These are phyloP conservation scores for Microtus pennsylvanicus DNA, from an alignment of 2,113 vertebrate species.

Conservation along the genomic window DNA sequence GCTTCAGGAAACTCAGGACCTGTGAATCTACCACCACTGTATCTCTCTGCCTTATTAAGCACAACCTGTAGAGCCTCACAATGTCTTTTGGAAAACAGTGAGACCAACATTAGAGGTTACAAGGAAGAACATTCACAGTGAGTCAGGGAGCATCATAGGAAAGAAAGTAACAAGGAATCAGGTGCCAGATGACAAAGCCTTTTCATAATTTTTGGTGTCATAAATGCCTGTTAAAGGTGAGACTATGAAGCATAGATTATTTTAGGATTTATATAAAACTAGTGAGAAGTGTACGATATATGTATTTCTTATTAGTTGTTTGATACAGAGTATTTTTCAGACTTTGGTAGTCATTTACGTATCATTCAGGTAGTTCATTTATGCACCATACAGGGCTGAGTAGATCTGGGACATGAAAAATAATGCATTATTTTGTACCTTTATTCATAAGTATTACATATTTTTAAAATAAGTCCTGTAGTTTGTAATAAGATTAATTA, in stretches of 20 bases:
- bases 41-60: not conserved
- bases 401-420: not conserved
- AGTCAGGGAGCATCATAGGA: rapidly evolving
- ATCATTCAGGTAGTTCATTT: not conserved
- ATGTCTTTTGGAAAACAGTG: not conserved
- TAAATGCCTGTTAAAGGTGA: not conserved
- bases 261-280: not conserved
- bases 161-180: not conserved
- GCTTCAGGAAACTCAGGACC: not conserved
- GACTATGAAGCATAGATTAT: not conserved
- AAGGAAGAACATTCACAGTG: too few relatives aligned
- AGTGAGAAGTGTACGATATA: not conserved
- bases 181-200: not conserved
- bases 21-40: not conserved
- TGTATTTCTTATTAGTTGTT: not conserved
- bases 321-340: not conserved
- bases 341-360: not conserved
- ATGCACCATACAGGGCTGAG: not conserved
- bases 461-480: not conserved
- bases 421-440: not conserved
- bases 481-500: not conserved
- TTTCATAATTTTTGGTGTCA: not conserved
- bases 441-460: not conserved
- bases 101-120: not conserved
- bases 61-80: not conserved